Evolutionary conservation across 2,888 invertebrate species (phyloP), one percentile per base, ranked within the genome.

Genomic region (Corythucha ciliata): DNA sequence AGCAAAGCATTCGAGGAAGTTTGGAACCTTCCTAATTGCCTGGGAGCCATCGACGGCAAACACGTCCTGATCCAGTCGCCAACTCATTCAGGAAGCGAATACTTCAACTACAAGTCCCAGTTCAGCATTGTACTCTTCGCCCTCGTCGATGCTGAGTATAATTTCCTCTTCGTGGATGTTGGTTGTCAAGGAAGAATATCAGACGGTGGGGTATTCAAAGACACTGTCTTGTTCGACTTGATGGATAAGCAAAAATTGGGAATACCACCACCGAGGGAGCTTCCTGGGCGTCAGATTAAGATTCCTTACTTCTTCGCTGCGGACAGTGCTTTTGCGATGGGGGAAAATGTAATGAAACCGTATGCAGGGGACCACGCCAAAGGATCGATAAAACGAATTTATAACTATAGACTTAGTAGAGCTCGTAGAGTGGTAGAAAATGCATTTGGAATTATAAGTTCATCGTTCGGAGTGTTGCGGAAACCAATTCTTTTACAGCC

Each of bases 71-170:
- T 62, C 47, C 45, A 52, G 29, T 57, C 59, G 20, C 59, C 60
- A 32, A 44, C 56, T 7, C 41, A 57, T 24, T 50, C 56, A 55
- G 63, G 60, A 34, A 58, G 58, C 47, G 32, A 47, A 40, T 58
- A 50, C 41, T 62, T 44, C 34, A 62, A 62, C 53, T 62, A 63
- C 53, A 62, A 62, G 59, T 50, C 53, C 41, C 21, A 18, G 12
- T 55, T 59, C 39, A 61, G 61, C 39, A 56, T 59, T 16, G 58
- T 63, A 18, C 54, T 63, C 25, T 47, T 63, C 51, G 62, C 62
- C 24, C 25, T 60, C 32, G 62, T 60, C 8, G 61, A 25, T 12
- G 14, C 5, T 10, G 14, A 41, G 25, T 41, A 41, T 12, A 10
- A 27, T 4, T 41, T 41, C n/a, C 10, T 6, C 2, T 41, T 16